Conservation (phyloP, 1,140 invertebrate species). For the Tetramorium parvispinum region DNA sequence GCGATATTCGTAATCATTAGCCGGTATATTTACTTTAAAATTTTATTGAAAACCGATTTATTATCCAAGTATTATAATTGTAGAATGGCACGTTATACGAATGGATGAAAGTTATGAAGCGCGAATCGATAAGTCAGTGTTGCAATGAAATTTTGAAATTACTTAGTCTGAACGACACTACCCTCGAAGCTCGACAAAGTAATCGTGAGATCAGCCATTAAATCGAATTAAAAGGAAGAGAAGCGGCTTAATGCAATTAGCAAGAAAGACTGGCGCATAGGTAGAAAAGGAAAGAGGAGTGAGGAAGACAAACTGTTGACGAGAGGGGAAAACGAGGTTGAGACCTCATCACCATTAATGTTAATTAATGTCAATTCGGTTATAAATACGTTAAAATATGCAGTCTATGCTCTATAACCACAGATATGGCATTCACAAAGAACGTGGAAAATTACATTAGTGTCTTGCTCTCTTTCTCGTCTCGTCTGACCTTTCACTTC, state of each 20-base stretch:
- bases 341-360: conserved; percentile 42
- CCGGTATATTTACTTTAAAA: not conserved
- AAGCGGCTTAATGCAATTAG: conserved; percentile 28
- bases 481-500: not conserved
- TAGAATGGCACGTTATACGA: not conserved
- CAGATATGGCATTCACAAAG: conserved; percentile 47
- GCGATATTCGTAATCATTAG: not conserved
- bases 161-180: conserved; percentile 20
- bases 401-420: conserved; percentile 54
- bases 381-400: conserved; percentile 75
- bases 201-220: conserved; percentile 47
- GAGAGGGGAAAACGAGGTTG: not conserved
- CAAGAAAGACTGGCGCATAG: conserved; percentile 43
- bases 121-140: conserved; percentile 4
- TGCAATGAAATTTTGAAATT: conserved; percentile 30
- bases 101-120: not conserved
- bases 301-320: not conserved
- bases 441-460: conserved; percentile 62
- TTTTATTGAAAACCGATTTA: conserved; percentile 5
- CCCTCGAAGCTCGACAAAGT: conserved; percentile 35
- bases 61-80: not conserved
- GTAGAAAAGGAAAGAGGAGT: not conserved
- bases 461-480: not conserved
- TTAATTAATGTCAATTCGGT: conserved; percentile 77
- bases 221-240: conserved; percentile 32